Base-by-base conservation (phyloP, 2,113 vertebrate genomes). In the Myotis davidii region DNA sequence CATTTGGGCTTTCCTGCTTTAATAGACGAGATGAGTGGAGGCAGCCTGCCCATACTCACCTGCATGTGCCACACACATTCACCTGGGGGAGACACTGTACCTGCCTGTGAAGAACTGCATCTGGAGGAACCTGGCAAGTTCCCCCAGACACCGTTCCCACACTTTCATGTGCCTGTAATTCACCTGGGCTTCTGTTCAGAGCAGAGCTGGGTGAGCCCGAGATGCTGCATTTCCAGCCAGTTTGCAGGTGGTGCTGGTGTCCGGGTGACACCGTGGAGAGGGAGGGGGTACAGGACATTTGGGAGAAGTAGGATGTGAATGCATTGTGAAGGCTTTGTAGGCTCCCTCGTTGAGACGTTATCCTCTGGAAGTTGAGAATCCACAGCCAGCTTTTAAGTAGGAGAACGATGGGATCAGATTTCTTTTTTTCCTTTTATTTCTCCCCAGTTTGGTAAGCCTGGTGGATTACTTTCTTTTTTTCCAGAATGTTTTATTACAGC, bases 281-380 rank as follows among this genome's bases (percentile, higher is more conserved):
- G 18, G 4, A 2, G 16, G 17, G 52, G 54, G 8, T 76, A n/a
- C 70, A 29, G 81, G 29, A 78, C 12, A 14, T 34, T 27, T 86
- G 79, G 82, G 59, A 61, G 48, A 77, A 25, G 23, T 14, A 3
- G 79, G 42, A 42, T 50, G 2, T 48, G 32, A 88, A 45, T 2
- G 21, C 54, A 54, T 29, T 25, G 4, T 27, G 39, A 85, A 67
- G 32, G 10, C 50, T 64, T 69, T 70, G 72, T 54, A n/a, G 69
- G 37, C 52, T 74, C 0, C 29, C 67, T 76, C 29, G 17, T 18
- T 81, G 85, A 74, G 48, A 78, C 9, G 23, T 83, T 50, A 32
- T 77, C 29, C 39, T 54, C 39, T 74, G 54, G 21, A 91, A 74
- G 52, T 13, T 88, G 86, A 90, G 86, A 95, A 61, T 88, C 37